Conservation (phyloP, 2,888 invertebrate species). For the Clistopyga incitator region DNA sequence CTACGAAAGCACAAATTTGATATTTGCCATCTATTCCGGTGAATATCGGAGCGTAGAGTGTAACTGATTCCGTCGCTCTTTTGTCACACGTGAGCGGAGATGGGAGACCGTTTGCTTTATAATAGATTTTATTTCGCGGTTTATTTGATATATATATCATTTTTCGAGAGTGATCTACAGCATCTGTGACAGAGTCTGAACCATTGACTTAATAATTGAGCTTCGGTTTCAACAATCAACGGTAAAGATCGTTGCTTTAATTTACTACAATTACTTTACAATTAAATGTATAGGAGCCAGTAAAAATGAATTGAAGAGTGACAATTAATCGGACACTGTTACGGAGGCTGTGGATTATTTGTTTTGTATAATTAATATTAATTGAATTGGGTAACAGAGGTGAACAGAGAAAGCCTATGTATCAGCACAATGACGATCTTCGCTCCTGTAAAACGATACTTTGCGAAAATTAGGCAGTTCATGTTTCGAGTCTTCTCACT, state of each 20-base stretch:
- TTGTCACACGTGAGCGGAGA: neutral
- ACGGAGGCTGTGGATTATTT: neutral
- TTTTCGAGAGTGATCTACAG: neutral
- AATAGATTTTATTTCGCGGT: neutral
- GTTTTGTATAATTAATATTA: neutral
- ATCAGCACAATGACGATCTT: neutral
- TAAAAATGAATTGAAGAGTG: neutral
- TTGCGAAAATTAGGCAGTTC: neutral
- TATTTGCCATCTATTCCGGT: constrained; percentile 25
- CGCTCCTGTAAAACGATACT: neutral
- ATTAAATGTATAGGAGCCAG: neutral
- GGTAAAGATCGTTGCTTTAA: neutral
- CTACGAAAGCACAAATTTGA: constrained; percentile 43
- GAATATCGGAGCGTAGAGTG: neutral
- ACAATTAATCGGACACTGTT: neutral
- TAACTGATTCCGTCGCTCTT: constrained; percentile 40
- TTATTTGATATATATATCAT: neutral
- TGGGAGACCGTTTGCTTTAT: neutral
- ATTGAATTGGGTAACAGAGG: neutral
- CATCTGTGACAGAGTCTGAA: too few species aligned
- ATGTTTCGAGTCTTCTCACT: constrained; percentile 29
- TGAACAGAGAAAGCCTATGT: neutral
- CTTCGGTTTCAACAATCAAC: neutral
- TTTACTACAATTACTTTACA: neutral
- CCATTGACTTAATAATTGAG: neutral